Conservation (phyloP, 2,797 vertebrate genomes). For the Onychomys leucogaster region DNA sequence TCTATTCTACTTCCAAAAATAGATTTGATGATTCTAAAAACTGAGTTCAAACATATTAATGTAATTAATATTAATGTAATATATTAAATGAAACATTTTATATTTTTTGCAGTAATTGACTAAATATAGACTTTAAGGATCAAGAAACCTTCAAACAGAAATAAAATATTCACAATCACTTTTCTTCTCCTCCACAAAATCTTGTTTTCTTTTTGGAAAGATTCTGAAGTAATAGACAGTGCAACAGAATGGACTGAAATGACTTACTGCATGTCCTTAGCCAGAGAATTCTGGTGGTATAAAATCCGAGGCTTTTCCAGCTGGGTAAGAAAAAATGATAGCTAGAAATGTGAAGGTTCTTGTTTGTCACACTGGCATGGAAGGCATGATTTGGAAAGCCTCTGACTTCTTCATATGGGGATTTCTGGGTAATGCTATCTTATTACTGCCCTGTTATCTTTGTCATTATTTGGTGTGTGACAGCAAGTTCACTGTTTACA, state of each 20-base stretch:
- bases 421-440: neutral
- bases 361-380: neutral
- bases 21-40: neutral
- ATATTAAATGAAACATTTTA: neutral
- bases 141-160: neutral
- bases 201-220: neutral
- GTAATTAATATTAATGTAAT: neutral
- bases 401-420: neutral
- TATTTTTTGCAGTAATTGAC: neutral
- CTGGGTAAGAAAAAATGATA: neutral
- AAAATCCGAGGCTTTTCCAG: neutral
- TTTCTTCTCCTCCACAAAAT: neutral
- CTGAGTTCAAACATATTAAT: neutral
- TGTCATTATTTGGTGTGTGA: neutral
- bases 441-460: neutral
- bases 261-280: neutral
- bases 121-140: neutral
- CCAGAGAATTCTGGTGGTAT: neutral
- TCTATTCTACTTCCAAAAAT: neutral
- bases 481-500: neutral
- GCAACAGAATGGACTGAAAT: neutral
- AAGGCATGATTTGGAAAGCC: neutral
- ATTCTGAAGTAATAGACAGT: neutral
- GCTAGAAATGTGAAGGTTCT: neutral
- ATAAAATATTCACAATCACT: neutral